Evolutionary conservation across 2,113 vertebrate species (phyloP), one percentile per base, ranked within the genome.

Genomic region (Barnardius zonarius): DNA sequence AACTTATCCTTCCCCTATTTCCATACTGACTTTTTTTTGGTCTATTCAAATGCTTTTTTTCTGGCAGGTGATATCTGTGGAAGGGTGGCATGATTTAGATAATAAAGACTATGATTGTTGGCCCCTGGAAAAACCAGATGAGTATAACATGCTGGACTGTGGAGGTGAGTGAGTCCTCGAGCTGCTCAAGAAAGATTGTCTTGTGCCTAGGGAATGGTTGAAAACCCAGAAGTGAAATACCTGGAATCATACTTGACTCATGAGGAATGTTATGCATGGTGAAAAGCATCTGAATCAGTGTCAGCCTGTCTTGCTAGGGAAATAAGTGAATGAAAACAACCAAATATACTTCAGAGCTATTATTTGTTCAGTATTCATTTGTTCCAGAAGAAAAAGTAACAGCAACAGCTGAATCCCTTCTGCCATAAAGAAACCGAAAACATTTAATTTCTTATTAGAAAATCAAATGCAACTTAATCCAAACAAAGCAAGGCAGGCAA

Each of bases 101-200:
- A 99, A 98, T 97, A 98, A 97, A 31, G 98, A 99, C 84, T 98
- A 98, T 79, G 98, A 98, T 96, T 99, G 98, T 81, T 99, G 98
- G 98, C 98, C 98, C 6, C 96, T 99, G 72, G 98, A 98, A 48
- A 93, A 94, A 72, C 98, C 98, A 28, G 97, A 99, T 77, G 98
- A 99, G 10, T 93, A 94, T 89, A 98, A 99, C 92, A 98, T 98
- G 98, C 97, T 98, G 67, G 98, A 98, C 64, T 99, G 98, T 4
- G 98, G 98, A 98, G 98, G 98, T 99, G 83, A 97, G 93, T 83
- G 49, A 84, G 31, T 87, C 11, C 13, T 35, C 43, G 46, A 51
- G 17, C 14, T 92, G 13, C 9, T 55, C 37, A 73, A 49, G 52
- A 33, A 88, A 72, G 7, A 41, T 31, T 6, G 5, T 61, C 19